Conservation (phyloP, 1,140 invertebrate species). For the Heliconius melpomene region DNA sequence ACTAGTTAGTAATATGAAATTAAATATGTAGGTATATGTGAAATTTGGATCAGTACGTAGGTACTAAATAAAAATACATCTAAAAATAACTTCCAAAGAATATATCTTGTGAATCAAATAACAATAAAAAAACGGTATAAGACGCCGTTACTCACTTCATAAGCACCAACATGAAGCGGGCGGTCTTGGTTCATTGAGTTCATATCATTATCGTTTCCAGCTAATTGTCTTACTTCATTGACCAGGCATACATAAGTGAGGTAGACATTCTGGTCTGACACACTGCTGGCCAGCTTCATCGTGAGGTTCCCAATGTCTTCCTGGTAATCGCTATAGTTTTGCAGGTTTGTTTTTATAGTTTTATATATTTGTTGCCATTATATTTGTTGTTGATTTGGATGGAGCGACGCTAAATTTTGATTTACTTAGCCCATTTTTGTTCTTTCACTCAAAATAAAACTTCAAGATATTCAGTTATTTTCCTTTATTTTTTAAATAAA, state of each 20-base stretch:
- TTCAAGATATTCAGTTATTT: neutral
- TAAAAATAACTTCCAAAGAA: neutral
- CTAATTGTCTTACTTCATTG: slow-evolving; percentile 51
- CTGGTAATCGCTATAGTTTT: neutral
- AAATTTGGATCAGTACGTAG: too few relatives aligned
- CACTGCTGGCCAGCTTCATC: slow-evolving; percentile 56
- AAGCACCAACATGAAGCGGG: slow-evolving; percentile 17
- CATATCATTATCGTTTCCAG: slow-evolving; percentile 29
- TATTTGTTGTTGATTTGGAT: neutral
- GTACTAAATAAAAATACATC: neutral
- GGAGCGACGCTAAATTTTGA: neutral
- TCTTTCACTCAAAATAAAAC: neutral
- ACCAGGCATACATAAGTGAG: slow-evolving; percentile 66
- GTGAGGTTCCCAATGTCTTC: slow-evolving; percentile 20
- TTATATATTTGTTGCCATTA: slow-evolving; percentile 3
- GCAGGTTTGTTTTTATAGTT: neutral
- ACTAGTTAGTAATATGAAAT: too few relatives aligned
- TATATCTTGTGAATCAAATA: neutral
- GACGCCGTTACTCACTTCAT: neutral
- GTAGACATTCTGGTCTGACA: slow-evolving; percentile 63
- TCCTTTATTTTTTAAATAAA: neutral
- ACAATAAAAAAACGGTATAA: neutral
- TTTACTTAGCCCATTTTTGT: neutral
- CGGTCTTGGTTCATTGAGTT: slow-evolving; percentile 25
- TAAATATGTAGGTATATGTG: too few relatives aligned